Evolutionary conservation across 2,888 invertebrate species (phyloP), one percentile per base, ranked within the genome.

Genomic region (Gisinianus flammeolus): DNA sequence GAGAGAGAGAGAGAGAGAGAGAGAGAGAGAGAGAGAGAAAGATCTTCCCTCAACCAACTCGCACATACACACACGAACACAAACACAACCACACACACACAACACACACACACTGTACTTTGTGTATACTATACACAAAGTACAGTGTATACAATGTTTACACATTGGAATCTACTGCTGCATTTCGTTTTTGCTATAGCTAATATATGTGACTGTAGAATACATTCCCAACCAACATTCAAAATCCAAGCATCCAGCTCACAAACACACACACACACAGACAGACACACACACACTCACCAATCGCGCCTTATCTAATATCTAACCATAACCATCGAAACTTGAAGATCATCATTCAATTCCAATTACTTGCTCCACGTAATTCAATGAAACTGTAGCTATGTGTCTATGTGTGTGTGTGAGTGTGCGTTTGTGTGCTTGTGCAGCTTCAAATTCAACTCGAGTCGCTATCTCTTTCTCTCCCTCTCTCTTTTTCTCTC

Each of bases 321-420:
- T n/a, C n/a, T n/a, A n/a, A n/a, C n/a, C n/a, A n/a, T n/a, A n/a
- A n/a, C n/a, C n/a, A n/a, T n/a, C n/a, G n/a, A n/a, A n/a, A n/a
- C n/a, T n/a, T n/a, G n/a, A n/a, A 54, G 6, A 54, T 54, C 54
- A 54, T 54, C 54, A 54, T 54, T 54, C 54, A 54, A 54, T 54
- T 54, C 54, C 54, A 54, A 54, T 54, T 54, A 54, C 54, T 54
- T 54, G 54, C 54, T 54, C 54, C 54, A 54, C 54, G 54, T 54
- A 54, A 54, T 54, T 54, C 19, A 54, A 54, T 54, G 19, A 54
- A 54, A n/a, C 16, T 54, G 54, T n/a, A 19, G n/a, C n/a, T n/a
- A n/a, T n/a, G n/a, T n/a, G n/a, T n/a, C n/a, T n/a, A n/a, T 54
- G 54, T n/a, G 16, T n/a, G 54, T n/a, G 54, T 12, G 54, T 12